phyloP scores from a whole-genome alignment of 2,888 invertebrate genomes.

The Willowsia nigromaculata region DNA sequence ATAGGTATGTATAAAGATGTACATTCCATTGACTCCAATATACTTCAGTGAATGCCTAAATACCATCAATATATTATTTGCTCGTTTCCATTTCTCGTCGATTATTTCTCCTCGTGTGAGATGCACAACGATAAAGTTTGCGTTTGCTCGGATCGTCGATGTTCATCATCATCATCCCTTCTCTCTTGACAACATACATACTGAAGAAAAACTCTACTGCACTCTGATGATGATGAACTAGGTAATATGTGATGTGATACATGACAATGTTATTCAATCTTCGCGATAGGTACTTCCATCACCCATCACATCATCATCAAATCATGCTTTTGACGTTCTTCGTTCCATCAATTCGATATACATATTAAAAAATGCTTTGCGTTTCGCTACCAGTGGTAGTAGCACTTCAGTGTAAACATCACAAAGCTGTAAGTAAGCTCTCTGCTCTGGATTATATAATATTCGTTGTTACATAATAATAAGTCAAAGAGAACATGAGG shows the following conservation, averaged over 20 bases:
- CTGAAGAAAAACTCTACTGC: not conserved
- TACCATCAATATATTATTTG: not conserved
- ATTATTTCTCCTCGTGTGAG: not conserved
- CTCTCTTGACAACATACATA: not conserved
- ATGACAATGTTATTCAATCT: conserved; percentile 45
- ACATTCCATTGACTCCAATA: too few species aligned
- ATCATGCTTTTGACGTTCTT: conserved; percentile 32
- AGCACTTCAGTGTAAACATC: not conserved
- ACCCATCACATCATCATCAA: conserved; percentile 36
- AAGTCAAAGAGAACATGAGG: not conserved
- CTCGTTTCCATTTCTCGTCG: not conserved
- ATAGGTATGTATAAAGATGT: too few species aligned
- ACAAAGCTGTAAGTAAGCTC: not conserved
- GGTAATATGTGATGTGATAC: conserved; percentile 31
- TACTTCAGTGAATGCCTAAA: not conserved
- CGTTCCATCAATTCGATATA: not conserved
- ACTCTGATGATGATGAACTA: conserved; percentile 21
- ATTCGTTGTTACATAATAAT: not conserved
- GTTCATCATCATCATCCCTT: not conserved
- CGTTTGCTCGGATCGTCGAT: conserved; percentile 29
- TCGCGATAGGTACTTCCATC: conserved; percentile 31
- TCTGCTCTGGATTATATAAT: not conserved
- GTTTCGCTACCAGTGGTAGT: not conserved
- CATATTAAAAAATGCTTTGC: not conserved
- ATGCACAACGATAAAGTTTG: not conserved